These are phyloP conservation scores for Ochotona princeps DNA, from an alignment of 2,113 vertebrate genomes.

Conservation along the genomic window DNA sequence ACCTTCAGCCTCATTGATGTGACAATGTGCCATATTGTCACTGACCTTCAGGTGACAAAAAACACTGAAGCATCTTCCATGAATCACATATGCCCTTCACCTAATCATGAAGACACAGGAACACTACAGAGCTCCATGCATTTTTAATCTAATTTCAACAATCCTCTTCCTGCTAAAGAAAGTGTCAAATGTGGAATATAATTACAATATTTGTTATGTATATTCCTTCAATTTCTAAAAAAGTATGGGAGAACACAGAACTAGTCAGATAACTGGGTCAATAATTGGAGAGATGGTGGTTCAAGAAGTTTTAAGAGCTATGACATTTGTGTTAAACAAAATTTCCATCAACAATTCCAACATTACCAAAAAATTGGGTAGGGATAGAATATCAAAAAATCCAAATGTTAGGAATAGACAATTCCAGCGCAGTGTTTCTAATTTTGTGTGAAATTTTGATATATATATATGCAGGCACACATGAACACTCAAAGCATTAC, in stretches of 20 bases:
- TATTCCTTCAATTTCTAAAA: constrained; percentile 1
- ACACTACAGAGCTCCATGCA: background rate
- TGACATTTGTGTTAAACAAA: background rate
- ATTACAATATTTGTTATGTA: background rate
- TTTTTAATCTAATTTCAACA: background rate
- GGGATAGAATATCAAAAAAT: background rate
- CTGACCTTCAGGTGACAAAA: background rate
- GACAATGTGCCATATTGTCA: too few relatives aligned
- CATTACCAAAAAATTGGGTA: background rate
- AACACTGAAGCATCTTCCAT: background rate
- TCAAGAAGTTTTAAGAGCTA: background rate
- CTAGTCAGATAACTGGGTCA: background rate
- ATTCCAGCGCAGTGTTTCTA: background rate
- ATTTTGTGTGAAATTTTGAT: background rate
- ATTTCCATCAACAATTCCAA: background rate
- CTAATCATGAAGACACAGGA: background rate
- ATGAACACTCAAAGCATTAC: background rate
- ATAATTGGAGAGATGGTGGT: background rate
- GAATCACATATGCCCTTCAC: background rate
- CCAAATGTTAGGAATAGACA: background rate
- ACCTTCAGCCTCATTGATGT: too few relatives aligned
- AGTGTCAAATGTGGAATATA: background rate
- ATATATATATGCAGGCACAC: background rate
- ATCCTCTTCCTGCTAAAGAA: background rate
- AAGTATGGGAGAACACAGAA: background rate